Evolutionary conservation across 2,888 invertebrate genomes (phyloP), one percentile per base, ranked within the genome.

Genomic region (Heliconius sara): DNA sequence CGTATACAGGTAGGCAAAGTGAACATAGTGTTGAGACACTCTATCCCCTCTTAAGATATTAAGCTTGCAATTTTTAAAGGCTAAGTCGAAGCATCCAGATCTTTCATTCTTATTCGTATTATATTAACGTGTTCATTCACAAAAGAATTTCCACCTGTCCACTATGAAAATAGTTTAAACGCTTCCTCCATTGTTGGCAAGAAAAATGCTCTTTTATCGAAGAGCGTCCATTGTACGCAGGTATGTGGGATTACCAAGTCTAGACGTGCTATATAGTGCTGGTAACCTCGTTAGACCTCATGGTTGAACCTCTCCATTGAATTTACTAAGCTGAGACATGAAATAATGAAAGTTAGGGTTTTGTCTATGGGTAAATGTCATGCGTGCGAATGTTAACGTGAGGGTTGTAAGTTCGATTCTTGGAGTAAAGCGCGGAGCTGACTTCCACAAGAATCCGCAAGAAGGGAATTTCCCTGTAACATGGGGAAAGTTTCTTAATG

Each of bases 181-280:
- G 85, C 88, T 87, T 75, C 81, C 82, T 83, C 83, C 82, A 88
- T 91, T 91, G 90, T 90, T 85, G 77, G 77, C 71, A 79, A 83
- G 87, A 87, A 88, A 89, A 90, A 89, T 89, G 88, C 82, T 84
- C 85, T 84, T 86, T 90, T 90, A 88, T 88, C 86, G 81, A 83
- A 74, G 75, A 70, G 76, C 47, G 80, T 66, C 88, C 84, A 89
- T 92, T 93, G 93, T 92, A 86, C 86, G 83, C 88, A 91, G 91
- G 91, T 91, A 93, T 92, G 89, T 86, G 84, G 88, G 89, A 92
- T 92, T 91, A 90, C 89, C 89, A 84, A 86, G 91, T 92, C 91
- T 92, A 92, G 92, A 92, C 91, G 74, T 39, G 73, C n/a, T 57
- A 10, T 60, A 22, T n/a, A 34, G 57, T 60, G 60, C 73, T 60